These are phyloP conservation scores for Tinea pellionella DNA, from an alignment of 2,888 invertebrate genomes.

Conservation along the genomic window DNA sequence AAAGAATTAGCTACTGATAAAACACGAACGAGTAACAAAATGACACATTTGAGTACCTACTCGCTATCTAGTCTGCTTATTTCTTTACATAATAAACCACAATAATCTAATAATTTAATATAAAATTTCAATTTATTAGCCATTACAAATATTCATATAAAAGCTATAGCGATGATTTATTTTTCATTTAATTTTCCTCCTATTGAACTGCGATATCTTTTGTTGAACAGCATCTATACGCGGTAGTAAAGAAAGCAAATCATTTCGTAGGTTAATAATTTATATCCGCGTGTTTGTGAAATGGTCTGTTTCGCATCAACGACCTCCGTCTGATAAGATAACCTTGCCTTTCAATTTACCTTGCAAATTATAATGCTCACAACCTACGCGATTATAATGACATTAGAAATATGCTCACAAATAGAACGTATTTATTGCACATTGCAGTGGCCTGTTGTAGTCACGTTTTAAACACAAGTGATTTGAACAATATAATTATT, in stretches of 20 bases:
- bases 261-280: not conserved
- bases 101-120: too few species aligned
- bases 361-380: conserved; percentile 25
- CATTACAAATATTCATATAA: not conserved
- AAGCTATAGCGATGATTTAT: not conserved
- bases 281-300: not conserved
- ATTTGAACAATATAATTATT: too few species aligned
- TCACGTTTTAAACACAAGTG: conserved; percentile 27
- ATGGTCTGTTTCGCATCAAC: conserved; percentile 16
- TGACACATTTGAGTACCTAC: not conserved
- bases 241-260: not conserved
- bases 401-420: conserved; percentile 1
- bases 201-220: not conserved
- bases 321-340: conserved; percentile 59
- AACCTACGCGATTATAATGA: not conserved
- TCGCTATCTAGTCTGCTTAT: too few species aligned
- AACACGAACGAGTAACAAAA: not conserved
- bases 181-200: not conserved
- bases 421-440: conserved; percentile 20
- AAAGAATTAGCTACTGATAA: not conserved
- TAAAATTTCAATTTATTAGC: too few species aligned
- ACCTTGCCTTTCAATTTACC: conserved; percentile 66
- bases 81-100: too few species aligned
- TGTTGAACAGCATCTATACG: not conserved
- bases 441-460: conserved; percentile 15